Evolutionary conservation across 2,113 vertebrate genomes (phyloP).

Genomic region (Mobula hypostoma): DNA sequence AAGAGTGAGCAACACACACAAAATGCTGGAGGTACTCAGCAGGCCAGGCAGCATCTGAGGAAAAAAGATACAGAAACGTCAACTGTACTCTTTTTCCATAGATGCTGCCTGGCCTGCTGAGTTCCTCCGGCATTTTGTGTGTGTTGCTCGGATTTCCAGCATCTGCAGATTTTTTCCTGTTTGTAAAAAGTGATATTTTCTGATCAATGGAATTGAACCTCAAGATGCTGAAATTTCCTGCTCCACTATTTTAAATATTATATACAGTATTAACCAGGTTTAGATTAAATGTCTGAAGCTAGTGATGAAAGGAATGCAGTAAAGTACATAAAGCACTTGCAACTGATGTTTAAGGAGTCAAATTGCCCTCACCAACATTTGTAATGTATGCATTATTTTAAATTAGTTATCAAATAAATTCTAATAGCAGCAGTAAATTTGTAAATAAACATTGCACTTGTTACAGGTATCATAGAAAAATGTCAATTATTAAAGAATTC

Average conservation of each 20-base stretch:
- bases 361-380: background rate
- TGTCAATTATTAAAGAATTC: background rate
- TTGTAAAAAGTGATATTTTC: background rate
- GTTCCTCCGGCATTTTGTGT: too few relatives aligned
- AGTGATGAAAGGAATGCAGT: background rate
- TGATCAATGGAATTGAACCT: background rate
- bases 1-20: background rate
- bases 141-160: too few relatives aligned
- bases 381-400: background rate
- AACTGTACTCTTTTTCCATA: too few relatives aligned
- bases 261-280: background rate
- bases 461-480: background rate
- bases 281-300: background rate
- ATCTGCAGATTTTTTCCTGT: too few relatives aligned
- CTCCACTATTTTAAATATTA: background rate
- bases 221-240: background rate
- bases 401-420: background rate
- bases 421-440: background rate
- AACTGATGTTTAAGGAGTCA: background rate
- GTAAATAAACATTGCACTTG: background rate
- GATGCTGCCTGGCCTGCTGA: too few relatives aligned
- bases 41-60: too few relatives aligned
- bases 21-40: too few relatives aligned
- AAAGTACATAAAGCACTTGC: background rate
- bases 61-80: too few relatives aligned